phyloP scores from a whole-genome alignment of 30 jellyfish, hydroid and myxozoan species.

The Cassiopea xamachana region DNA sequence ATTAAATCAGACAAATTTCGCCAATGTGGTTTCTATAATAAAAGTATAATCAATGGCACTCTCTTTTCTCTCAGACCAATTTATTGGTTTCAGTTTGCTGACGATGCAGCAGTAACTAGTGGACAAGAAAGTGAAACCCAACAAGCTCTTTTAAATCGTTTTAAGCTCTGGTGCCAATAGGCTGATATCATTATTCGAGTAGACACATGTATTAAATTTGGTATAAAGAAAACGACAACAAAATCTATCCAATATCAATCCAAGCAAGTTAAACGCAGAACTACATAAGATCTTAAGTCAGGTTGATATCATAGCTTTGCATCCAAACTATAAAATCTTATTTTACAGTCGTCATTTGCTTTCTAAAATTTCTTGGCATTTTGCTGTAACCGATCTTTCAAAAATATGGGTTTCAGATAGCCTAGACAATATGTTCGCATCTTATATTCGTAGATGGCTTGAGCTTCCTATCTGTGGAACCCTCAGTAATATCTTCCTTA shows the following conservation, averaged over 20 bases:
- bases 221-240: conserved; percentile 9
- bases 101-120: conserved; percentile 36
- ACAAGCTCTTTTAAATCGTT: conserved; percentile 18
- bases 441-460: conserved; percentile 23
- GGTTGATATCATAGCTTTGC: conserved; percentile 4
- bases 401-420: conserved; percentile 39
- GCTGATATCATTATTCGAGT: conserved; percentile 14
- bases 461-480: conserved; percentile 22
- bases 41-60: neutral
- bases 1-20: neutral
- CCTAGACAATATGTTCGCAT: conserved; percentile 3
- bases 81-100: conserved; percentile 37
- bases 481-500: neutral
- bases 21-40: conserved; percentile 4
- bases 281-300: neutral
- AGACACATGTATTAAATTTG: conserved; percentile 21
- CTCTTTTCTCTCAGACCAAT: neutral
- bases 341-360: conserved; percentile 8
- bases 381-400: conserved; percentile 27
- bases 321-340: conserved; percentile 13
- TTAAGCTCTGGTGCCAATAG: conserved; percentile 34
- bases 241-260: conserved; percentile 19
- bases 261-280: neutral
- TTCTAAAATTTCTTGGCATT: conserved; percentile 29
- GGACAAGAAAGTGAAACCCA: neutral